Conservation (phyloP, 2,888 invertebrate genomes). For the Drosophila putrida region DNA sequence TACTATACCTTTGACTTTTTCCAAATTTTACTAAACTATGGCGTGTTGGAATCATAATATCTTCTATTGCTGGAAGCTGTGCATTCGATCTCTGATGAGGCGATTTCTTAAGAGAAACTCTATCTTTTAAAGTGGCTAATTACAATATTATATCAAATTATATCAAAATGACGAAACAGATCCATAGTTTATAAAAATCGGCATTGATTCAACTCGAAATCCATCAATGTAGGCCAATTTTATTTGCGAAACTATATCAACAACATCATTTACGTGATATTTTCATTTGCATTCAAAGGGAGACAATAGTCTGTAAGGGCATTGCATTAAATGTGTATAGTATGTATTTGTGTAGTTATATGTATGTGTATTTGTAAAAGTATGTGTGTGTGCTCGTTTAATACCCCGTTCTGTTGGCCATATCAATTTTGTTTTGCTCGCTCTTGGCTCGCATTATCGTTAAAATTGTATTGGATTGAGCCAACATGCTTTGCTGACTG, state of each 20-base stretch:
- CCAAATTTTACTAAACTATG: too few relatives aligned
- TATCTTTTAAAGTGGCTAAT: too few relatives aligned
- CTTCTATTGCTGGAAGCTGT: too few relatives aligned
- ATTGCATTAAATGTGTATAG: conserved; percentile 23
- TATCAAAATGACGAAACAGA: too few relatives aligned
- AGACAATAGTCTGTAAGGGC: conserved; percentile 21
- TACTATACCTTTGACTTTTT: too few relatives aligned
- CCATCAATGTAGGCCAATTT: conserved; percentile 2
- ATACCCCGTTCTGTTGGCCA: conserved; percentile 60
- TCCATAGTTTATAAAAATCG: neutral
- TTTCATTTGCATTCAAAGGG: conserved; percentile 31
- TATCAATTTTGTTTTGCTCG: conserved; percentile 71
- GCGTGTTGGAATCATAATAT: too few relatives aligned
- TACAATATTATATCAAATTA: neutral
- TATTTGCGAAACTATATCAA: conserved; percentile 6
- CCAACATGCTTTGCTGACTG: conserved; percentile 53
- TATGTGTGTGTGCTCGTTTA: conserved; percentile 20
- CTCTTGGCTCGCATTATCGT: conserved; percentile 72
- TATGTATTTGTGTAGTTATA: neutral
- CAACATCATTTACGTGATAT: conserved; percentile 31
- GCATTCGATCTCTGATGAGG: too few relatives aligned
- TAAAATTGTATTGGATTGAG: conserved; percentile 80
- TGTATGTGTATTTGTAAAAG: conserved; percentile 1
- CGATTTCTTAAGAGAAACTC: too few relatives aligned
- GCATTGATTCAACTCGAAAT: neutral